A percentile compares a stretch with the other conserved stretches of the same genome.
Conservation (phyloP, 2,113 vertebrate species). For the Muntiacus reevesi region DNA sequence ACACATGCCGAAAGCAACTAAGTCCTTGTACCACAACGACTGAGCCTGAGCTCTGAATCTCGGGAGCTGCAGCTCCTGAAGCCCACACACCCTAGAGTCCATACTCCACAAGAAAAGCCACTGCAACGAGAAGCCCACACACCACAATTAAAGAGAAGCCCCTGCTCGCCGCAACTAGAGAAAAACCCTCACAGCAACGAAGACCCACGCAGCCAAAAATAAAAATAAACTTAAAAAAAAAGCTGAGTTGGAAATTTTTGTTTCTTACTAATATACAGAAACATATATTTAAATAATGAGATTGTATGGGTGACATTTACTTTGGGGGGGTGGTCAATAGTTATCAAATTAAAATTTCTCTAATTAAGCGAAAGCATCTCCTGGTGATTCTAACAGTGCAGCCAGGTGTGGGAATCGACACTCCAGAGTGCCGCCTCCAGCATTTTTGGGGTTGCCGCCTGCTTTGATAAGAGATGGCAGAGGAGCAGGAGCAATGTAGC, state of each 20-base stretch:
- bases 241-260: not conserved
- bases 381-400: not conserved
- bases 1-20: not conserved
- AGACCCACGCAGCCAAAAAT: not conserved
- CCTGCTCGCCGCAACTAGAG: not conserved
- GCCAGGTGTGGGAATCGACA: not conserved
- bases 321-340: not conserved
- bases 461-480: not conserved
- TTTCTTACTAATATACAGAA: not conserved
- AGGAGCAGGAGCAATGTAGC: not conserved
- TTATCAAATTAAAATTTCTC: constrained; percentile 24
- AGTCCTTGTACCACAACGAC: not conserved
- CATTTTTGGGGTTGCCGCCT: not conserved
- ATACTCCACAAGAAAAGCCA: not conserved
- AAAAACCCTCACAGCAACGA: not conserved
- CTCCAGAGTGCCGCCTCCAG: not conserved
- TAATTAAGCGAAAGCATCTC: not conserved
- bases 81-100: not conserved
- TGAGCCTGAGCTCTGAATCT: not conserved
- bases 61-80: not conserved
- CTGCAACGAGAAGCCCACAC: not conserved
- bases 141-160: not conserved
- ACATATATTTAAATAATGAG: constrained; percentile 7
- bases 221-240: not conserved
- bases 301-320: constrained; percentile 1